Evolutionary conservation across 2,888 invertebrate genomes (phyloP), one percentile per base, ranked within the genome.

Genomic region (Miltochrista miniata): DNA sequence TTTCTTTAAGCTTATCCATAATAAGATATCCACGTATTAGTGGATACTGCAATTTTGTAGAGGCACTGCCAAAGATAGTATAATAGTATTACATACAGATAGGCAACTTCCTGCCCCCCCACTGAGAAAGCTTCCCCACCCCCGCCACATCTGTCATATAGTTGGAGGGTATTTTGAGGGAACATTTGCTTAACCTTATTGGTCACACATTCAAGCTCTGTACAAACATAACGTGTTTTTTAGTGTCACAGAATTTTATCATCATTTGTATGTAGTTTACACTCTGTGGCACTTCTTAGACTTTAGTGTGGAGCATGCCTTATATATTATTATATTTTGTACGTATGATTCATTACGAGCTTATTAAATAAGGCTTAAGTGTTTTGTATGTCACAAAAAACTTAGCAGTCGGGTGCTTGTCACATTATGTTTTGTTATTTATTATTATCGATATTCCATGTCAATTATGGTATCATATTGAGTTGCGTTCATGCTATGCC

Each of bases 281-380:
- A 11, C n/a, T 13, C 2, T 12, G 13, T 2, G 7, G 13, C 13
- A 14, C 1, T 14, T 9, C 0, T 4, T 3, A 31, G 11, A n/a
- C 34, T 12, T 11, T 4, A 7, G 42, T 46, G 42, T 37, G 33
- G 42, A 29, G n/a, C 34, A 0, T 4, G 29, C 42, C 8, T 46
- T 43, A 34, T 45, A 30, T 1, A 35, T 41, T 41, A 13, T 14
- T 41, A 31, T 41, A 13, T 14, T 41, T 24, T 36, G 40, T n/a
- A 45, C n/a, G n/a, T 29, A 38, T 53, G 53, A 53, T 36, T 53
- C 48, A 53, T 15, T 11, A 12, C n/a, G 37, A 48, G 37, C 36
- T 40, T 33, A 45, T 48, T 48, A 13, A 48, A 31, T 24, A 44
- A 46, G 14, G 38, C 29, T 13, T 18, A 13, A 24, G 45, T 7